Conservation (phyloP, 2,888 invertebrate species). For the Metacarcinus magister region DNA sequence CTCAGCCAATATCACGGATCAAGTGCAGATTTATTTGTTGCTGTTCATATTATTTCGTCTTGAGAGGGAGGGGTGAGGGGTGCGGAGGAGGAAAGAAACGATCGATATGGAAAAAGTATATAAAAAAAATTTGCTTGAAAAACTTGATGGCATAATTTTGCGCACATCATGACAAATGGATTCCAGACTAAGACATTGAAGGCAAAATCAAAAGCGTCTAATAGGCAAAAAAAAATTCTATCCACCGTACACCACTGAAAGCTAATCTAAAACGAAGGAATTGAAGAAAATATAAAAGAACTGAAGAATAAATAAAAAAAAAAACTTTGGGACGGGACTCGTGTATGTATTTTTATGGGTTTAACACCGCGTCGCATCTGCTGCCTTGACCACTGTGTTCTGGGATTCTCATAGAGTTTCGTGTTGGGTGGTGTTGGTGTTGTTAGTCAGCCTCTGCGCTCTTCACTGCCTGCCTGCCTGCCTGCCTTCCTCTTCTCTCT, state of each 20-base stretch:
- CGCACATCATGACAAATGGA: too few relatives aligned
- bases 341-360: constrained; percentile 65
- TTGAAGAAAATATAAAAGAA: background rate
- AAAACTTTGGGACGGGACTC: background rate
- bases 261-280: too few relatives aligned
- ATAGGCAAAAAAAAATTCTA: background rate
- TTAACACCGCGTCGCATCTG: constrained; percentile 72
- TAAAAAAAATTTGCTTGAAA: background rate
- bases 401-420: constrained; percentile 64
- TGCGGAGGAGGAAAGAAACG: background rate
- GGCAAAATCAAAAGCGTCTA: background rate
- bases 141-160: background rate
- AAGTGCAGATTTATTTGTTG: constrained; percentile 77
- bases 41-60: constrained; percentile 78
- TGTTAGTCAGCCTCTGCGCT: background rate
- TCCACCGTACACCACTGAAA: too few relatives aligned
- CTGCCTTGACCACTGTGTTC: constrained; percentile 54
- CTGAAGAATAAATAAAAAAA: background rate
- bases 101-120: background rate
- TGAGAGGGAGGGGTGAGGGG: background rate
- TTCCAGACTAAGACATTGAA: background rate
- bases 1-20: constrained; percentile 80
- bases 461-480: background rate
- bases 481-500: background rate
- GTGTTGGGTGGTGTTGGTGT: constrained; percentile 44